phyloP scores from a whole-genome alignment of 2,113 vertebrate genomes.

The Megaptera novaeangliae region DNA sequence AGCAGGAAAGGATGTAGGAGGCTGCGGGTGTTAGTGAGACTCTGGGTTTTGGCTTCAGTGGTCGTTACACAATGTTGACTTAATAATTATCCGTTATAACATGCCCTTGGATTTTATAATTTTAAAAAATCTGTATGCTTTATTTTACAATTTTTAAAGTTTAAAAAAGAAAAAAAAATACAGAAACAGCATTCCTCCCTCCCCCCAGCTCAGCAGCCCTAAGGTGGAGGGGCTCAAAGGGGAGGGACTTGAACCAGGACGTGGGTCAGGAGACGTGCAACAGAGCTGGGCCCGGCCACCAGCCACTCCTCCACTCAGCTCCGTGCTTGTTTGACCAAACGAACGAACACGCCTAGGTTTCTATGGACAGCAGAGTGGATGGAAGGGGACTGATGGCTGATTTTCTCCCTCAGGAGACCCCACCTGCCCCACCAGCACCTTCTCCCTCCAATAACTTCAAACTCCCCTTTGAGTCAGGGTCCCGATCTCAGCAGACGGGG shows the following conservation, averaged over 20 bases:
- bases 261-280: background rate
- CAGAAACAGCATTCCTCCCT: background rate
- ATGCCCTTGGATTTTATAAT: background rate
- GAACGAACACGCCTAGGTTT: background rate
- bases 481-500: no score
- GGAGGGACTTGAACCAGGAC: background rate
- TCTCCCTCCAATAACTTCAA: background rate
- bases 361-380: background rate
- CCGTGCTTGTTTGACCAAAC: background rate
- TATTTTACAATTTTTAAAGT: background rate
- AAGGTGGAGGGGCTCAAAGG: background rate
- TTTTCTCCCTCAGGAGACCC: background rate
- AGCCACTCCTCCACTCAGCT: background rate
- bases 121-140: background rate
- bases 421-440: accelerated
- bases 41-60: background rate
- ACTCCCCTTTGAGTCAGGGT: background rate
- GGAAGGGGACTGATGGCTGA: background rate
- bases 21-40: accelerated
- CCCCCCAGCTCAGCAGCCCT: no score
- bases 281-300: no score
- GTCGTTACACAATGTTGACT: background rate
- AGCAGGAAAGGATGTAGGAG: background rate
- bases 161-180: background rate
- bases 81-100: background rate